Evolutionary conservation across 2,797 vertebrate species (phyloP), one percentile per base, ranked within the genome.

Genomic region (Ctenochaetus hawaiiensis): DNA sequence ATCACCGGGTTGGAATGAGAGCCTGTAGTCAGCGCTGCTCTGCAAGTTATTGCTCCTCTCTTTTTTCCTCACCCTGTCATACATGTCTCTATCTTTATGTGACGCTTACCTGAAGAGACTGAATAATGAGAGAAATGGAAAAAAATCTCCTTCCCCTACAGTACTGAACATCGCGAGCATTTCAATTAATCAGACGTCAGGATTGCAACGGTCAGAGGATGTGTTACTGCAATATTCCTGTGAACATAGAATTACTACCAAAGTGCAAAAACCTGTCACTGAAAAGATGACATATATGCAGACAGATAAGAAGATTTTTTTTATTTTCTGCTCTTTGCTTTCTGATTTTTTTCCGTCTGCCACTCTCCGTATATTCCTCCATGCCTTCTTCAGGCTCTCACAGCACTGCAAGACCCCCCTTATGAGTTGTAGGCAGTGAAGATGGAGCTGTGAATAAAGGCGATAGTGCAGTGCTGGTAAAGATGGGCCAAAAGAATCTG

Each of bases 371-470:
- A 56, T 68, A 57, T 45, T 13, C 34, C 9, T 20, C 13, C 47
- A 22, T 83, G 45, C 67, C 26, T 48, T 77, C 66, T 66, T 23
- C 17, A 18, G 23, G 57, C n/a, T 16, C 58, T 64, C 52, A 23
- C 65, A 26, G 47, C 10, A 4, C 44, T 69, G 67, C 70, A 58
- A 61, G 51, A 67, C 51, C 76, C 78, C 78, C 77, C 75, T 47
- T 18, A 34, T 78, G 84, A 64, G 59, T 72, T 81, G 69, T 87
- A 72, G 47, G 67, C 77, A 75, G 74, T 48, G 51, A 82, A 81
- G 78, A 68, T 53, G 62, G 69, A 82, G 72, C 67, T 16, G 77
- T 72, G 71, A 82, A 75, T 85, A 82, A 79, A 75, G 18, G 75
- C 71, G 75, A 39, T 53, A 11, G 67, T 47, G 8, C 34, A 57